phyloP scores from a whole-genome alignment of 2,797 vertebrate genomes.

The Anomalospiza imberbis region DNA sequence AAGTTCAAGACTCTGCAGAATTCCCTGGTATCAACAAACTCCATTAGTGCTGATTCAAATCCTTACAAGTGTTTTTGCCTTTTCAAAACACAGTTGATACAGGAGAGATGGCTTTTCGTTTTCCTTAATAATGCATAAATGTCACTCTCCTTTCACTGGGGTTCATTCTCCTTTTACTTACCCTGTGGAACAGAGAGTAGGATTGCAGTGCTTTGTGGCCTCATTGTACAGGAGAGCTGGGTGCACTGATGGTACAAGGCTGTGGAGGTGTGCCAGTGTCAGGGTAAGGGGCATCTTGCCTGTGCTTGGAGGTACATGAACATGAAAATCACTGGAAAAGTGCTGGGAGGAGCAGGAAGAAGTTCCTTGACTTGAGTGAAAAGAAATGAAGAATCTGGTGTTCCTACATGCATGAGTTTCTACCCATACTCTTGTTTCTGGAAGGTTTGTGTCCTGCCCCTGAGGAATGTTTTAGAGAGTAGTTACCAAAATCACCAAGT shows the following conservation, averaged over 20 bases:
- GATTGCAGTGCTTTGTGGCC: neutral
- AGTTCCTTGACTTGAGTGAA: neutral
- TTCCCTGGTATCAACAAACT: constrained; percentile 29
- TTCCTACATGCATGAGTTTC: neutral
- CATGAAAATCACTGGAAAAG: neutral
- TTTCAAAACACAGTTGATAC: constrained; percentile 11
- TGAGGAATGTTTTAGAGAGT: neutral
- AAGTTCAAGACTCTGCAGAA: constrained; percentile 57
- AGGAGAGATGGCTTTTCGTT: neutral
- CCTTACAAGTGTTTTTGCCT: neutral
- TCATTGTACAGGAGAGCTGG: rapidly evolving
- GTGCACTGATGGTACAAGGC: neutral
- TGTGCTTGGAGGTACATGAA: neutral
- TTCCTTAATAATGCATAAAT: constrained; percentile 55
- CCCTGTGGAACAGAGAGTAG: neutral
- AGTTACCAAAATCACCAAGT: neutral
- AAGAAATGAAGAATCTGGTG: neutral
- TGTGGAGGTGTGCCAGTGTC: neutral
- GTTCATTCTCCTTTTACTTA: constrained; percentile 1
- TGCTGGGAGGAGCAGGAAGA: neutral
- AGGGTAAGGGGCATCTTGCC: neutral
- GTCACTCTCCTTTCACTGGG: constrained; percentile 25
- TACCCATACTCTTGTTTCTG: neutral
- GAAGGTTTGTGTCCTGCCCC: neutral
- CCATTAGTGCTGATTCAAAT: constrained; percentile 28